Evolutionary conservation across 2,888 invertebrate genomes (phyloP), one percentile per base, ranked within the genome.

Genomic region (Drosophila infuscata): DNA sequence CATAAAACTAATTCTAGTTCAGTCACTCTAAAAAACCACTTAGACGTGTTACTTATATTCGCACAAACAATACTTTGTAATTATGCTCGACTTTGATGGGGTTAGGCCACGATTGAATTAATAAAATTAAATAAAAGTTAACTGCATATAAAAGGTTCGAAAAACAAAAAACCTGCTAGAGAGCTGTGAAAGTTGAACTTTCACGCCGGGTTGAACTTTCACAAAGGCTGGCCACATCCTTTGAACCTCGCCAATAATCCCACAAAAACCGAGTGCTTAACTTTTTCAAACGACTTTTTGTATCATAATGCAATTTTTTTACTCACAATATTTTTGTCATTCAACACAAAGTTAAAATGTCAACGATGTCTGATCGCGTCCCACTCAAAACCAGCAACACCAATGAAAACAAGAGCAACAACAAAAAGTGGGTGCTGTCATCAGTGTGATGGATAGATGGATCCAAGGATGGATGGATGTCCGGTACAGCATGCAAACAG

Each of bases 291-390:
- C 35, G 36, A 38, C 29, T 51, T 58, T 68, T 69, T 74, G 56
- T 74, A 74, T 70, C 70, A 59, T 61, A 62, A 58, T 43, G 56
- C 71, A 36, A 57, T 76, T 65, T 56, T 73, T 61, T 61, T 51
- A 43, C 58, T 69, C 59, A 69, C 82, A 76, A 75, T 81, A 52
- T 75, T 75, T 86, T 78, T 71, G 66, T 72, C 83, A 83, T 78
- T 87, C 74, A 78, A 82, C 80, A 76, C 82, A 87, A 87, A 89
- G 88, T 87, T 89, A 71, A 80, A 87, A 80, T 84, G 89, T 87
- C 88, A 88, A 88, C 83, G 81, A 59, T 81, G 83, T 82, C 81
- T 76, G 84, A 85, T 89, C 85, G 76, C 74, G 60, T 64, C 58
- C 53, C 76, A 64, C 25, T 60, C 30, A 62, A 70, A 41, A 48